These are phyloP conservation scores for Orthonyx spaldingii DNA, from an alignment of 2,113 vertebrate genomes.

Conservation along the genomic window DNA sequence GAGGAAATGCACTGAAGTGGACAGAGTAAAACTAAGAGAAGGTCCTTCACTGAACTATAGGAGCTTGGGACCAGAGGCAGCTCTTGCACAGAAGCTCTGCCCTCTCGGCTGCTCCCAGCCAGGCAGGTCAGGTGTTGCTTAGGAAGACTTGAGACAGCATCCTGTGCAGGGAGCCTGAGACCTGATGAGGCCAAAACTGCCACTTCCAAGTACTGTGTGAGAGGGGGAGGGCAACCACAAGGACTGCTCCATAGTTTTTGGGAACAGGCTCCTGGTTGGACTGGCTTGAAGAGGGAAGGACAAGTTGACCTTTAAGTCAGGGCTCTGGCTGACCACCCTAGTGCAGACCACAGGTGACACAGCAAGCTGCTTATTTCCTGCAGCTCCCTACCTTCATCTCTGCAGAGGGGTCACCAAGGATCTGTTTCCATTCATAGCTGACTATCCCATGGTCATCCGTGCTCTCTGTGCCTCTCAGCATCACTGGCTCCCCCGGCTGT, in stretches of 20 bases:
- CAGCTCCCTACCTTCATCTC: constrained; percentile 74
- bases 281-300: neutral
- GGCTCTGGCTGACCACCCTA: neutral
- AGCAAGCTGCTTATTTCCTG: neutral
- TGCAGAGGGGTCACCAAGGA: constrained; percentile 57
- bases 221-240: neutral
- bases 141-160: neutral
- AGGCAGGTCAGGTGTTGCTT: neutral
- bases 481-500: constrained; percentile 80
- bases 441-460: constrained; percentile 72
- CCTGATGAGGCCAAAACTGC: neutral
- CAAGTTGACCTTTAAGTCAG: neutral
- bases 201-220: neutral
- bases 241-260: neutral
- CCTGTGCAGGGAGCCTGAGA: neutral
- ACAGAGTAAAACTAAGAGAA: neutral
- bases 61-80: neutral
- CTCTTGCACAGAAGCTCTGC: neutral
- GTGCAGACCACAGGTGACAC: neutral
- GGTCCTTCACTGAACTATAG: neutral
- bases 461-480: constrained; percentile 77
- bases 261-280: neutral
- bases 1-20: neutral
- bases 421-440: constrained; percentile 76
- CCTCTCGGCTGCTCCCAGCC: neutral